Evolutionary conservation across 2,888 invertebrate species (phyloP), one percentile per base, ranked within the genome.

Genomic region (Pachycephus smyrnensis): DNA sequence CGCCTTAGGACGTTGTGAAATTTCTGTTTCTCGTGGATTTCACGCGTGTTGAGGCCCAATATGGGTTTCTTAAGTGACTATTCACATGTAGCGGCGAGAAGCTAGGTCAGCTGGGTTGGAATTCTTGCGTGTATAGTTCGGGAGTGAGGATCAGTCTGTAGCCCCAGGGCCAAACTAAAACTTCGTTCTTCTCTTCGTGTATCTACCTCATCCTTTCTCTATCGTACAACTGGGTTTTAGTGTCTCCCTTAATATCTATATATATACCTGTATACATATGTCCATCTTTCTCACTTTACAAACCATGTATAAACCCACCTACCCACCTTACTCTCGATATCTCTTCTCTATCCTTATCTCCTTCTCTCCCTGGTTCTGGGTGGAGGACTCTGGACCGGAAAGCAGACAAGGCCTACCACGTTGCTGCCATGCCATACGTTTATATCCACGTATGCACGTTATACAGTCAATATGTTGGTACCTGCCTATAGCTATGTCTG

Each of bases 61-160:
- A 71, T 55, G 55, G 55, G 55, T 6, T 23, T 23, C 55, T 55
- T 55, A 55, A 55, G 55, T 55, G 23, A 55, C 55, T 55, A 9
- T 55, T 55, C 55, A 55, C 55, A 55, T 55, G 55, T 55, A 55
- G 71, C 71, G 71, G 32, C 31, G 71, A 71, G 69, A 69, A 84
- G 84, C 83, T 84, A 79, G 85, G 85, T 85, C 87, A 85, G 84
- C 85, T 85, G 82, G 82, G 84, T 78, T 82, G 83, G 55, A 81
- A 84, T 85, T 84, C 80, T 82, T 78, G 78, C 81, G 78, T 85
- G 84, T 84, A 78, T 83, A 82, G 82, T 83, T 86, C 87, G 84
- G 82, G 75, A 83, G 73, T 76, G 79, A 85, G 87, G 84, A 84
- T 81, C 78, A 80, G 86, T 85, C 86, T 83, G 83, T 83, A 83